Evolutionary conservation across 1,140 invertebrate species (phyloP).

Genomic region (Latrodectus geometricus): DNA sequence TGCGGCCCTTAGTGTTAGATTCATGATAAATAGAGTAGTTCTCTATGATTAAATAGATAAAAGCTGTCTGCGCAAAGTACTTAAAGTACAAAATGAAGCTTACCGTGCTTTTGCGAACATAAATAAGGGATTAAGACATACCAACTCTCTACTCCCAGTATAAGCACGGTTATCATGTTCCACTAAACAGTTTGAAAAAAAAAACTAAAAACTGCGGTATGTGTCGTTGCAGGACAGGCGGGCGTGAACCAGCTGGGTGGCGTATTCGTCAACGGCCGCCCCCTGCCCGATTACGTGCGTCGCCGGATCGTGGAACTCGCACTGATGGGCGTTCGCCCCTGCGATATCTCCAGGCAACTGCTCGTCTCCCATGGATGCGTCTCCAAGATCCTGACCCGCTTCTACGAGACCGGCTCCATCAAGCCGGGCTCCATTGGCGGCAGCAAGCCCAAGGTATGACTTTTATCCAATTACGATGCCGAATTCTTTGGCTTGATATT

Average conservation of each 20-base stretch:
- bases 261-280: slow-evolving; percentile 95
- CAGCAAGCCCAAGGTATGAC: slow-evolving; percentile 90
- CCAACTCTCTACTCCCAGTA: no score
- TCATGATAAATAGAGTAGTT: no score
- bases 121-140: no score
- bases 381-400: slow-evolving; percentile 96
- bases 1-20: no score
- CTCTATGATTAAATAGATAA: no score
- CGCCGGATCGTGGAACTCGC: slow-evolving; percentile 93
- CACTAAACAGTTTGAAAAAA: no score
- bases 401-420: slow-evolving; percentile 94
- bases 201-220: no score
- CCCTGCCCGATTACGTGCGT: slow-evolving; percentile 92
- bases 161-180: no score
- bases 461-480: neutral
- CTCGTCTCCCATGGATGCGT: slow-evolving; percentile 96
- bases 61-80: no score
- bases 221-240: slow-evolving; percentile 80
- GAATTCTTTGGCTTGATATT: no score
- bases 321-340: slow-evolving; percentile 87
- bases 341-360: slow-evolving; percentile 94
- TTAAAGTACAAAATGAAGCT: no score
- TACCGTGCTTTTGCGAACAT: no score
- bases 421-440: slow-evolving; percentile 90
- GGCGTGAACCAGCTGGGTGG: slow-evolving; percentile 96